Evolutionary conservation across 2,888 invertebrate genomes (phyloP), one percentile per base, ranked within the genome.

Genomic region (Nemotelus nigrinus): DNA sequence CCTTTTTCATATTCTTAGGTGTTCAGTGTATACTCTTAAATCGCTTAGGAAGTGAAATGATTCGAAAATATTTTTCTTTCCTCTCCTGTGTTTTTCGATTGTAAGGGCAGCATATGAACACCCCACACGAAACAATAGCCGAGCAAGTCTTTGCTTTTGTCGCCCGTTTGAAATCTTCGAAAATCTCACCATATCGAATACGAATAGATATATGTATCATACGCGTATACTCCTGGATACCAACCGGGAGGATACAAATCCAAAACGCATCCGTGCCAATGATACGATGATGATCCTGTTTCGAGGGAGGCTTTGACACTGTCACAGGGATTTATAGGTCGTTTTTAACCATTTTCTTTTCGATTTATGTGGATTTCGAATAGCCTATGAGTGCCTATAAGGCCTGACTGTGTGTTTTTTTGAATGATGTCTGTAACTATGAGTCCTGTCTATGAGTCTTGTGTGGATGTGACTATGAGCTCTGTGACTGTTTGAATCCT

Each of bases 261-360:
- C 10, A 65, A 65, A 45, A 65, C 47, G 45, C 10, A 65, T n/a
- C 41, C n/a, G n/a, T 65, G 44, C 55, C 70, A 47, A 70, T 70
- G 60, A 60, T 8, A 25, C 25, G 10, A 10, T 25, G 74, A 74
- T 74, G 60, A 63, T 74, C 74, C 74, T 74, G 50, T 48, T 63
- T n/a, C 8, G 48, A 25, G 58, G 63, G 74, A 48, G 48, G 58
- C 39, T 50, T 60, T 48, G 63, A 63, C 58, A 48, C 5, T 74
- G 74, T 74, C 60, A 74, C 41, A 6, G 48, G 74, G 74, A 74
- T 74, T 60, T 74, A 74, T 48, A 60, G 74, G 60, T 74, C 74
- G 63, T 74, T 74, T 74, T 72, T 72, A 70, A 70, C 50, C 70
- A 67, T 48, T 57, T 74, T 44, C 7, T 44, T 63, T 63, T n/a